phyloP scores from a whole-genome alignment of 2,113 vertebrate species.

The Sander vitreus region DNA sequence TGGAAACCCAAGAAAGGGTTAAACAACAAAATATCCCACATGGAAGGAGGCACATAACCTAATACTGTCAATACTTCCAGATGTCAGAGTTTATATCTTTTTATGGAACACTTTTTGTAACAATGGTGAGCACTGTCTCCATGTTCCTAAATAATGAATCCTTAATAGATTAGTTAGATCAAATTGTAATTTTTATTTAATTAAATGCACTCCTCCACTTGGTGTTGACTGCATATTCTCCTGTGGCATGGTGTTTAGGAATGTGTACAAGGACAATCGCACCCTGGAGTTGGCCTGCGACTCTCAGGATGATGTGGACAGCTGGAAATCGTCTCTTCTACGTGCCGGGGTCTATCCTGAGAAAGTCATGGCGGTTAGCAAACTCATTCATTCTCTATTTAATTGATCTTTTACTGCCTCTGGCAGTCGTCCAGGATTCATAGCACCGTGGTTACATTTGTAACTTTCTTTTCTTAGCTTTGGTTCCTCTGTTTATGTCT shows the following conservation, averaged over 20 bases:
- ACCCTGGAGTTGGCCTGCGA: constrained; percentile 96
- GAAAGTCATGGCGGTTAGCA: constrained; percentile 88
- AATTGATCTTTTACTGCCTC: not conserved
- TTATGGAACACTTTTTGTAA: not conserved
- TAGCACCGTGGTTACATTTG: too few relatives aligned
- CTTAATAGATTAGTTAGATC: not conserved
- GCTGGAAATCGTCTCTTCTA: constrained; percentile 97
- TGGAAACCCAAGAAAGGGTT: not conserved
- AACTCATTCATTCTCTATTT: not conserved
- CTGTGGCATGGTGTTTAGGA: constrained; percentile 80
- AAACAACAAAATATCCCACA: constrained; percentile 27
- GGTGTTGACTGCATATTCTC: not conserved
- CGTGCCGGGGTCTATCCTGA: constrained; percentile 97
- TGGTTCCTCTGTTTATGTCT: not conserved
- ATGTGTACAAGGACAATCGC: constrained; percentile 99
- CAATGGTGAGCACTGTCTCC: constrained; percentile 1
- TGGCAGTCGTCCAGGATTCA: too few relatives aligned
- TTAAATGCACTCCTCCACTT: not conserved
- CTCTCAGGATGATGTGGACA: constrained; percentile 96
- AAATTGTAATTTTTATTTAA: not conserved
- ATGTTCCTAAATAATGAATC: not conserved
- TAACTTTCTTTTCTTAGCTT: not conserved
- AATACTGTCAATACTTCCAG: constrained; percentile 42
- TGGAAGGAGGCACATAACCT: constrained; percentile 15
- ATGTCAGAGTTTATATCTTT: constrained; percentile 27